Evolutionary conservation across 1,140 invertebrate genomes (phyloP).

Genomic region (Pentalonia nigronervosa): DNA sequence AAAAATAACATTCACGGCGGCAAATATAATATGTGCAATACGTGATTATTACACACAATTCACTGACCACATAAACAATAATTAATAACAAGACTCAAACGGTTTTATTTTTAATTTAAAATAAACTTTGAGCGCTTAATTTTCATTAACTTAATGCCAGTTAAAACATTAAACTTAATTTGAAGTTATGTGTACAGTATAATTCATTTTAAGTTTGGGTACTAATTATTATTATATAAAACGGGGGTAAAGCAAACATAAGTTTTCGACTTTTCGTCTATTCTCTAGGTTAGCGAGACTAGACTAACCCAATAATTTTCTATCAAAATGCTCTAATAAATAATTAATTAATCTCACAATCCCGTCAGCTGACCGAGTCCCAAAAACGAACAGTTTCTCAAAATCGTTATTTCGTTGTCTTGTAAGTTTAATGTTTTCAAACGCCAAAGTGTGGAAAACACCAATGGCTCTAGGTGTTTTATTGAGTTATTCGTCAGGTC

Average conservation of each 20-base stretch:
- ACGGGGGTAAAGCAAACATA: neutral
- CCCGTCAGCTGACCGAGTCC: constrained; percentile 63
- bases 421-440: constrained; percentile 64
- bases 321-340: neutral
- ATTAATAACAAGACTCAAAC: neutral
- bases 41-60: neutral
- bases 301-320: neutral
- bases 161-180: neutral
- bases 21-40: neutral
- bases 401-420: constrained; percentile 62
- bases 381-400: constrained; percentile 63
- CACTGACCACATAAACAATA: constrained; percentile 8
- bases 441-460: constrained; percentile 63
- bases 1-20: neutral
- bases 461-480: constrained; percentile 60
- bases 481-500: constrained; percentile 64
- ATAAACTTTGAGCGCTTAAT: neutral
- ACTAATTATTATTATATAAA: neutral
- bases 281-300: neutral
- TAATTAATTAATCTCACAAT: constrained; percentile 62
- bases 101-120: neutral
- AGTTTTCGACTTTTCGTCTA: neutral
- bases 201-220: neutral
- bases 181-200: neutral
- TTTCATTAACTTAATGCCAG: neutral